Conservation (phyloP, 2,113 vertebrate species). For the Heteronetta atricapilla region DNA sequence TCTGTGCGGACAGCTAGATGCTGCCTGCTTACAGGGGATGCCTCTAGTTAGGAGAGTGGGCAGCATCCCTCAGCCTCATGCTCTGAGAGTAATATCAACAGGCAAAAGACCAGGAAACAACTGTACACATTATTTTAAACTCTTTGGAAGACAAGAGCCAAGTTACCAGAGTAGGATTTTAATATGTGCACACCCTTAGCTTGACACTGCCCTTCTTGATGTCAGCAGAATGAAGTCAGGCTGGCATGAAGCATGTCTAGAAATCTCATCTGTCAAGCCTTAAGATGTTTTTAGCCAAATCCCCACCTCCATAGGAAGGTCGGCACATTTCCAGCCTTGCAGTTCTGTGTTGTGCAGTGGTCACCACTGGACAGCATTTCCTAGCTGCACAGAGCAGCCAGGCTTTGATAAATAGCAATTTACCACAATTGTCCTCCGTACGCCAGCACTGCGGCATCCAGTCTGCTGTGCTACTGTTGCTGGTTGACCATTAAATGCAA, state of each 20-base stretch:
- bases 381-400: not conserved
- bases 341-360: not conserved
- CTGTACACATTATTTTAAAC: not conserved
- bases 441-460: not conserved
- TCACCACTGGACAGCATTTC: fast-evolving
- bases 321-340: not conserved
- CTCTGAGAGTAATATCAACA: not conserved
- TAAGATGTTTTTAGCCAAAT: not conserved
- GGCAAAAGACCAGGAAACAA: not conserved
- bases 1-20: not conserved
- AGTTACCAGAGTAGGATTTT: not conserved
- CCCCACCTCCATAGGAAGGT: not conserved
- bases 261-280: not conserved
- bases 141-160: not conserved
- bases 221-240: not conserved
- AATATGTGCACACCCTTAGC: not conserved
- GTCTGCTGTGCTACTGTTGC: not conserved
- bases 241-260: not conserved
- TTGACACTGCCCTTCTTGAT: not conserved
- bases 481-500: not conserved
- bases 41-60: not conserved
- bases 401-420: not conserved
- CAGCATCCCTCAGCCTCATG: not conserved
- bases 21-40: not conserved
- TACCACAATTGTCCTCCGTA: not conserved